Evolutionary conservation across 2,113 vertebrate genomes (phyloP), one percentile per base, ranked within the genome.

Genomic region (Alaudala cheleensis): DNA sequence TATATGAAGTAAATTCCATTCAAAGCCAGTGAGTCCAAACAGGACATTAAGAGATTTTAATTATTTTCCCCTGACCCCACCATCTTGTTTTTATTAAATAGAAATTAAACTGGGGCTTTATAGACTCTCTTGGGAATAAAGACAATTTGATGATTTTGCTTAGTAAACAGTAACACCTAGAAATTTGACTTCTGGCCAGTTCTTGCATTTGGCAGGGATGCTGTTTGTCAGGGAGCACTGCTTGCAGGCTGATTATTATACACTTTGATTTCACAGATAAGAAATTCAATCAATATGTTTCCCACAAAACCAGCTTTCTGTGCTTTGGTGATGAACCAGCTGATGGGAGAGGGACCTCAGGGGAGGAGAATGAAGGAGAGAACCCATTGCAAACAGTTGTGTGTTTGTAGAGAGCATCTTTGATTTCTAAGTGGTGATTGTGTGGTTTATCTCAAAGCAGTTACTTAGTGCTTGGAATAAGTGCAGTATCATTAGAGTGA

Each of bases 181-280:
- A 85, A 88, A 61, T 65, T 50, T 80, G 28, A 65, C 70, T 88
- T 72, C 80, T 72, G 58, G 28, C 31, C 64, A 62, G 79, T 51
- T 60, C 65, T 69, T 69, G 20, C 29, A 12, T 90, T 87, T 91
- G 90, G 56, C 66, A 92, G n/a, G 42, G 82, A 81, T 67, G 28
- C 25, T 88, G 29, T 92, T 93, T 91, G 83, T 70, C 39, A 87
- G 77, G 25, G 60, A 70, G 53, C 33, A 25, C 21, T 26, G 56
- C 70, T 92, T 45, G 7, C 50, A 73, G 77, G 53, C 50, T 49
- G 44, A 78, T 86, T 87, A 78, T 93, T 80, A 61, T 18, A 78
- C 50, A n/a, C 47, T 92, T 90, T 88, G 58, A 91, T 91, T 95
- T 82, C 77, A 72, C 57, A 92, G 91, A 84, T 92, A 90, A 87